Evolutionary conservation across 2,888 invertebrate species (phyloP).

Genomic region (Luperina testacea): DNA sequence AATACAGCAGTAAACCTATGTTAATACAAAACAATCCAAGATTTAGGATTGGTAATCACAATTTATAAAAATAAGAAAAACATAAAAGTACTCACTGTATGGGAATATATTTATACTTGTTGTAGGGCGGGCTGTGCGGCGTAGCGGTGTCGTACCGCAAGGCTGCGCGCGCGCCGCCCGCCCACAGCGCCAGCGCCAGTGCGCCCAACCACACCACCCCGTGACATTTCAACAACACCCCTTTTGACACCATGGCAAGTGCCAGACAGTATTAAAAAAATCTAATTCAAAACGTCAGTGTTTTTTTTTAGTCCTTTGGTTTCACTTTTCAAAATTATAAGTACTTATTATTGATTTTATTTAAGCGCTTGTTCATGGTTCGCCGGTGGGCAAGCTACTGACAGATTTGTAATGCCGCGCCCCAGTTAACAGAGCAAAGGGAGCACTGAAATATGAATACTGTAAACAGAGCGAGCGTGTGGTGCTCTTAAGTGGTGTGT

Average conservation of each 20-base stretch:
- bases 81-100: conserved; percentile 79
- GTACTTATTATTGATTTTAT: conserved; percentile 32
- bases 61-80: not conserved
- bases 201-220: conserved; percentile 78
- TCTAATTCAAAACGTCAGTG: conserved; percentile 17
- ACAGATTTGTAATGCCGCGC: conserved; percentile 72
- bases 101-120: conserved; percentile 84
- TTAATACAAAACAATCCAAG: not conserved
- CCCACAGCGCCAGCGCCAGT: conserved; percentile 80
- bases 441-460: conserved; percentile 82
- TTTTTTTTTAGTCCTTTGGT: conserved; percentile 23
- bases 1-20: not conserved
- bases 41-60: not conserved
- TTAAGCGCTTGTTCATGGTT: conserved; percentile 72
- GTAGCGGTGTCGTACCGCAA: conserved; percentile 84
- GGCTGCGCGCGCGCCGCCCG: conserved; percentile 79
- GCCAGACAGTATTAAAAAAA: conserved; percentile 29
- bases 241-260: conserved; percentile 76
- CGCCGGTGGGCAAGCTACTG: conserved; percentile 79
- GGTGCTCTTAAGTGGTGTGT: conserved; percentile 78
- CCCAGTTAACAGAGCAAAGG: conserved; percentile 83
- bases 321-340: conserved; percentile 57
- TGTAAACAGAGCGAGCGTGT: conserved; percentile 82
- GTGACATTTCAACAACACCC: conserved; percentile 78
- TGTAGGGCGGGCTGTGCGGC: conserved; percentile 81